A percentile compares a stretch with the other conserved stretches of the same genome.
These are phyloP conservation scores for Amphiura filiformis DNA, from an alignment of 35 echinoderm and acorn worm species.

Conservation along the genomic window DNA sequence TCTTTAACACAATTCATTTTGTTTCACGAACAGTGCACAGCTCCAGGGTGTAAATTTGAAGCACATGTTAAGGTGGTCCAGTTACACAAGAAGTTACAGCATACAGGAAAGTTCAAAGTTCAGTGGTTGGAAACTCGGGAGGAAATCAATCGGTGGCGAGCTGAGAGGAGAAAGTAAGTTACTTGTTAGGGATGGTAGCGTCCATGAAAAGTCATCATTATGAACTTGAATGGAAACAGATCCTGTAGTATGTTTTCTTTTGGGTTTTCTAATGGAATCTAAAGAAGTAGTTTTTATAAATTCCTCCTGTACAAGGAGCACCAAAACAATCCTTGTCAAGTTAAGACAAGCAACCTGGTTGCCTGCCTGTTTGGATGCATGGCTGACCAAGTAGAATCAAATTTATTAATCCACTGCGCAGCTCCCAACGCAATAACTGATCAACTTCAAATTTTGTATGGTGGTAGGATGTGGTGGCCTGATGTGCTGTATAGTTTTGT, in stretches of 20 bases:
- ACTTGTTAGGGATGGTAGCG: not conserved
- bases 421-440: too few relatives aligned
- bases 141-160: slow-evolving; percentile 55
- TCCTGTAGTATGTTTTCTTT: not conserved
- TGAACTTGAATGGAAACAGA: not conserved
- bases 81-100: slow-evolving; percentile 52
- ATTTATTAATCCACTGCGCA: too few relatives aligned
- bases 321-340: not conserved
- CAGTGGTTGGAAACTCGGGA: slow-evolving; percentile 48
- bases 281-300: not conserved
- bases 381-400: too few relatives aligned
- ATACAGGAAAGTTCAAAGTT: slow-evolving; percentile 48
- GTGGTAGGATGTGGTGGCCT: too few relatives aligned
- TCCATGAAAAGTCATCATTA: not conserved
- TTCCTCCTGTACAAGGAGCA: not conserved
- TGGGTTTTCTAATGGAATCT: not conserved
- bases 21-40: slow-evolving; percentile 36
- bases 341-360: not conserved
- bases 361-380: too few relatives aligned
- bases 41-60: slow-evolving; percentile 55
- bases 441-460: too few relatives aligned
- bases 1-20: too few relatives aligned
- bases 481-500: too few relatives aligned
- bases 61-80: slow-evolving; percentile 63
- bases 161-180: slow-evolving; percentile 43